Percentiles rank a stretch among this genome's conserved stretches.
Evolutionary conservation across 2,888 invertebrate species (phyloP).

Genomic region (Melitaea athalia): DNA sequence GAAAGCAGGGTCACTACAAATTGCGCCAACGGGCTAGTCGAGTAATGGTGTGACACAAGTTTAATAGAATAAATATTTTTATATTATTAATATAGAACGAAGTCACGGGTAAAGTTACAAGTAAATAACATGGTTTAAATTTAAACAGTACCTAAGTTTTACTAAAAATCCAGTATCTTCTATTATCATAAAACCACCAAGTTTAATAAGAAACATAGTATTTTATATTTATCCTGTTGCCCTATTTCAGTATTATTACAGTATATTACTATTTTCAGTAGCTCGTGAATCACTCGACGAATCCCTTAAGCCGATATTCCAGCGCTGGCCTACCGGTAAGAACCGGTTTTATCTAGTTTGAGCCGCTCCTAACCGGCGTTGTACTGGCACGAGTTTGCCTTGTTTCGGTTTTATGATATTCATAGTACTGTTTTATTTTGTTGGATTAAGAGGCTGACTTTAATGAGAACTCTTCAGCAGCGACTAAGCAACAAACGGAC

Average conservation of each 20-base stretch:
- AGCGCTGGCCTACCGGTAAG: constrained; percentile 22
- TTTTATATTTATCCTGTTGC: constrained; percentile 22
- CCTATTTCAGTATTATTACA: constrained; percentile 28
- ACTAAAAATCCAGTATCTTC: not conserved
- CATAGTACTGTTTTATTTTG: constrained; percentile 13
- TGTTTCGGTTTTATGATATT: constrained; percentile 50
- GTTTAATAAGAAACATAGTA: constrained; percentile 20
- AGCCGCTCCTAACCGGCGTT: constrained; percentile 37
- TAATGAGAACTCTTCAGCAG: not conserved
- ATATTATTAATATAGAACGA: too few relatives aligned
- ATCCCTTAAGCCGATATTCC: constrained; percentile 38
- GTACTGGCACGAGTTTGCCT: constrained; percentile 5
- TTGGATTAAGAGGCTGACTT: not conserved
- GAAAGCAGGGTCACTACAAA: too few relatives aligned
- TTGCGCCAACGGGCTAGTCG: too few relatives aligned
- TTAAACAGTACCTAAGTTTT: too few relatives aligned
- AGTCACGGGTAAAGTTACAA: too few relatives aligned
- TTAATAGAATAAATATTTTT: too few relatives aligned
- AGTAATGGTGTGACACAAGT: too few relatives aligned
- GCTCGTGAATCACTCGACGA: constrained; percentile 33
- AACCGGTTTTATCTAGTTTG: constrained; percentile 31
- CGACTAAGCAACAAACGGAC: too few relatives aligned
- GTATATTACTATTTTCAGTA: constrained; percentile 32
- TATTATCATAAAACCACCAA: not conserved
- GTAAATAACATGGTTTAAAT: too few relatives aligned